Evolutionary conservation across 2,888 invertebrate genomes (phyloP), one percentile per base, ranked within the genome.

Genomic region (Kuschelorhynchus macadamiae): DNA sequence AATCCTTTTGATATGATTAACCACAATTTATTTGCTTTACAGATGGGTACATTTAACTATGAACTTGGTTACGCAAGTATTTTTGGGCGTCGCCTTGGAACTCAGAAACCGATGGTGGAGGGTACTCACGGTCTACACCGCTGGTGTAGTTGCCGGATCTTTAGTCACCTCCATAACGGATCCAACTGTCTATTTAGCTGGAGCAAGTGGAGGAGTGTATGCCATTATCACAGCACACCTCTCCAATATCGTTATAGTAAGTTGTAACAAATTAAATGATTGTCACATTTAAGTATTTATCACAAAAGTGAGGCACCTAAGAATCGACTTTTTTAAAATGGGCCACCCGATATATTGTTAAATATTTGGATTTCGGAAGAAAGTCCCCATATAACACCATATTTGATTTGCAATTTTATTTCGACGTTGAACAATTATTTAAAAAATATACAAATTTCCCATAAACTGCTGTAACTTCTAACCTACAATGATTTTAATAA

Each of bases 61-160:
- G 78, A 98, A 99, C 83, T 86, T 97, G 18, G 84, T 96, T 57
- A 95, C 97, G 68, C 98, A 98, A 83, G 86, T 98, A 66, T 88
- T 97, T 82, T 87, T 99, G 63, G 98, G 98, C 0, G 89, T 97
- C 8, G 97, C 98, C 0, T 84, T 99, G 69, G 98, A 99, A 85
- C 92, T 98, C 90, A 97, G 98, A 0, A 98, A 98, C 83, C 90
- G 92, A 73, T 96, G 95, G 92, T 96, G 96, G 96, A 87, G 98
- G 50, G 93, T 98, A 4, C 85, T 92, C 0, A 83, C 92, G 9
- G 92, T 96, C 25, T 96, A 96, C 82, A 80, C 93, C 36, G 91
- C 93, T 0, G 96, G 96, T 0, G 95, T 96, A 0, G 82, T 92
- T 0, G 95, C 95, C 0, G 96, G 96, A 1, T 94, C 94, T 0